phyloP scores from a whole-genome alignment of 2,888 invertebrate genomes.

The Sclerodermus sp. region DNA sequence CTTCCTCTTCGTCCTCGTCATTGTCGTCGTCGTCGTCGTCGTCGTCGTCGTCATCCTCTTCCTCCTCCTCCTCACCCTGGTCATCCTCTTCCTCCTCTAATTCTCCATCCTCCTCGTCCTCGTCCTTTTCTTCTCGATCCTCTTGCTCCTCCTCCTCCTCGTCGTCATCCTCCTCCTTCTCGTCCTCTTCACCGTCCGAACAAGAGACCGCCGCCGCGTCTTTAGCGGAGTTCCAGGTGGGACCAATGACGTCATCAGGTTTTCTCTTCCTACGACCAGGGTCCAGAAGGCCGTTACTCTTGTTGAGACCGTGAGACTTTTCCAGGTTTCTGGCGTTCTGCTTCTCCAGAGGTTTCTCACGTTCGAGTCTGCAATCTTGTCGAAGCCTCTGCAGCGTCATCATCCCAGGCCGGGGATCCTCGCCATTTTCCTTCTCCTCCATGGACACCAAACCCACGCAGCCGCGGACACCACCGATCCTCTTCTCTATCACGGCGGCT shows the following conservation, averaged over 20 bases:
- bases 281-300: too few species aligned
- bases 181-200: constrained; percentile 13
- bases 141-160: constrained; percentile 18
- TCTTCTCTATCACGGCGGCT: constrained; percentile 9
- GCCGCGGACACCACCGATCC: too few species aligned
- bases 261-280: too few species aligned
- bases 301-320: too few species aligned
- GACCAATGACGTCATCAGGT: too few species aligned
- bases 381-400: constrained; percentile 25
- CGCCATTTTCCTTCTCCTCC: constrained; percentile 35
- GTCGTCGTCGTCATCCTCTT: constrained; percentile 29
- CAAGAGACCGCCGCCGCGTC: too few species aligned
- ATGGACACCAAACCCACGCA: too few species aligned
- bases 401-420: constrained; percentile 24
- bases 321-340: too few species aligned
- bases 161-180: constrained; percentile 16
- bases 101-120: constrained; percentile 8
- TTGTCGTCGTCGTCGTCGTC: constrained; percentile 20
- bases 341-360: constrained; percentile 39
- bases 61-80: constrained; percentile 13
- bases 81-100: not conserved
- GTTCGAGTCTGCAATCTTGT: too few species aligned
- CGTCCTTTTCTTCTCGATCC: constrained; percentile 11
- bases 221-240: too few species aligned
- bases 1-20: constrained; percentile 15